Evolutionary conservation across 2,888 invertebrate species (phyloP).

Genomic region (Tetranychus piercei): DNA sequence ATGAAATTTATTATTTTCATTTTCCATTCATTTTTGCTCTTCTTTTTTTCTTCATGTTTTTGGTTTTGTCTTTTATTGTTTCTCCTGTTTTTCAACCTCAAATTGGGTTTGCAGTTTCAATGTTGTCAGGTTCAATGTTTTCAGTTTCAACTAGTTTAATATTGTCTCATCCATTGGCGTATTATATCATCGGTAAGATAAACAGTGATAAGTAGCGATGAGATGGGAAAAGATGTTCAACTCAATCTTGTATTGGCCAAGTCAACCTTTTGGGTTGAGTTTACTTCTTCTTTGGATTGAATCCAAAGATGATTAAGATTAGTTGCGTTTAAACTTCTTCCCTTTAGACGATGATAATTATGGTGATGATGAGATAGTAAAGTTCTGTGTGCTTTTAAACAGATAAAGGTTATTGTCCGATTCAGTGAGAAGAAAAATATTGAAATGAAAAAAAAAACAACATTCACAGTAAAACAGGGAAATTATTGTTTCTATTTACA

Average conservation of each 20-base stretch:
- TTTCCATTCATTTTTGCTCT: no score
- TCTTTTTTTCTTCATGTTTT: no score
- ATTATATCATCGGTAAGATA: no score
- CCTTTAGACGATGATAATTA: not conserved
- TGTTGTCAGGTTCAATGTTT: not conserved
- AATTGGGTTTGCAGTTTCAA: not conserved
- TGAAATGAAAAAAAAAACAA: not conserved
- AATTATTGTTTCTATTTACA: no score
- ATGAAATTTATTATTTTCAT: not conserved
- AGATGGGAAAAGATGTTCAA: no score
- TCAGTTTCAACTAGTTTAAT: not conserved
- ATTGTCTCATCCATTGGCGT: not conserved
- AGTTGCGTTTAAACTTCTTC: no score
- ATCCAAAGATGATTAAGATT: not conserved
- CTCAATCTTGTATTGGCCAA: not conserved
- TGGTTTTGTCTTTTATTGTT: no score
- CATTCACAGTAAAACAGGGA: no score
- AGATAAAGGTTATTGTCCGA: conserved; percentile 1
- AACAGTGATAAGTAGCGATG: no score
- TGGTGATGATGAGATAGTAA: not conserved
- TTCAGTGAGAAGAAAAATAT: not conserved
- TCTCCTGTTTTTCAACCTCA: no score
- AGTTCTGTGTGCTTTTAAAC: not conserved
- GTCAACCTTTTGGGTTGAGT: not conserved
- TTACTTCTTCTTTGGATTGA: not conserved